Evolutionary conservation across 2,888 invertebrate species (phyloP).

Genomic region (Lutraria lutraria): DNA sequence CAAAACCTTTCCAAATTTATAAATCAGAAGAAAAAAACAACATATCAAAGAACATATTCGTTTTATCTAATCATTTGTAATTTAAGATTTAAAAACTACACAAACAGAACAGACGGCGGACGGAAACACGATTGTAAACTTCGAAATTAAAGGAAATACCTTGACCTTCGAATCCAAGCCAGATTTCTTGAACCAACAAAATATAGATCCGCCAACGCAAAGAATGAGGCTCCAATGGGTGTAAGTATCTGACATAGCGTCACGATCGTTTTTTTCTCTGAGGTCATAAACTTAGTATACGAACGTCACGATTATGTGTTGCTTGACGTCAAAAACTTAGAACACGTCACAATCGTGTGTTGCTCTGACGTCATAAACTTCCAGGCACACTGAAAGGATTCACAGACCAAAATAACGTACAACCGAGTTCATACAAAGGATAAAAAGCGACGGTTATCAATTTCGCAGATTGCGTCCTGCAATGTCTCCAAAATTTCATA

Average conservation of each 20-base stretch:
- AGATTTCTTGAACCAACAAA: conserved; percentile 45
- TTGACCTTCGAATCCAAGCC: conserved; percentile 49
- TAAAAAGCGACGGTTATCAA: no score
- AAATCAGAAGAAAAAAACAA: no score
- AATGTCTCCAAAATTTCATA: no score
- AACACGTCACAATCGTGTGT: not conserved
- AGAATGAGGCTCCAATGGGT: conserved; percentile 84
- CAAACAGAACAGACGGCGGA: not conserved
- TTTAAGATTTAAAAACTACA: not conserved
- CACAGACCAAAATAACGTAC: no score
- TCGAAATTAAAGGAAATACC: conserved; percentile 48
- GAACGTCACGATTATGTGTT: not conserved
- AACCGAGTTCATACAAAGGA: no score
- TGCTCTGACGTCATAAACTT: not conserved
- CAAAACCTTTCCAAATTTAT: no score
- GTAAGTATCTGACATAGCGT: conserved; percentile 76
- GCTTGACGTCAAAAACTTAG: not conserved
- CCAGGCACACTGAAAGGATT: not conserved
- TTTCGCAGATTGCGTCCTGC: no score
- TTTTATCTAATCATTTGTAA: not conserved
- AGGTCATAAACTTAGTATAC: not conserved
- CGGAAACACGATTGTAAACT: conserved; percentile 24
- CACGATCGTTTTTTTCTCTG: not conserved
- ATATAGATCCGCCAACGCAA: conserved; percentile 81
- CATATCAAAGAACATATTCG: no score